Evolutionary conservation across 2,888 invertebrate genomes (phyloP).

Genomic region (Drosophila barbarae): DNA sequence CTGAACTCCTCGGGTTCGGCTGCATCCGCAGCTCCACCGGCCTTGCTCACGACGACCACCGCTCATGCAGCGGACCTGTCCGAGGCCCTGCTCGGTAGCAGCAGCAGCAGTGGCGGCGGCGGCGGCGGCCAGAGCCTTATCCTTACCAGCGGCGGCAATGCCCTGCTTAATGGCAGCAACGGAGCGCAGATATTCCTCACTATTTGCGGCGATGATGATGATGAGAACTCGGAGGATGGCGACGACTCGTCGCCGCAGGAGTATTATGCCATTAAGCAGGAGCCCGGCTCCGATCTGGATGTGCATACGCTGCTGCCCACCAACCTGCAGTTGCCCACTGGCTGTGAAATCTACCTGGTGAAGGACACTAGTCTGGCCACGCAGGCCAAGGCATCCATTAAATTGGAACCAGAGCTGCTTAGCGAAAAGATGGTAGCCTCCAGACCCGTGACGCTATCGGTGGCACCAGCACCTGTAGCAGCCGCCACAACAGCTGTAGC

Average conservation of each 20-base stretch:
- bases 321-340: slow-evolving; percentile 70
- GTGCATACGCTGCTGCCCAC: slow-evolving; percentile 65
- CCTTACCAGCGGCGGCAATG: slow-evolving; percentile 37
- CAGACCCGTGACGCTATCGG: slow-evolving; percentile 5
- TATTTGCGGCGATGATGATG: slow-evolving; percentile 73
- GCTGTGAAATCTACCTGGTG: slow-evolving; percentile 77
- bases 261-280: slow-evolving; percentile 72
- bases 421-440: slow-evolving; percentile 28
- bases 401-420: slow-evolving; percentile 62
- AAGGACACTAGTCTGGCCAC: slow-evolving; percentile 56
- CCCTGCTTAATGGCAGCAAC: slow-evolving; percentile 16
- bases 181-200: slow-evolving; percentile 65
- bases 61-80: slow-evolving; percentile 8
- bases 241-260: slow-evolving; percentile 67
- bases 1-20: slow-evolving; percentile 38
- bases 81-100: slow-evolving; percentile 22
- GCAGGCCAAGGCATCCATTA: slow-evolving; percentile 49
- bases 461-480: slow-evolving; percentile 25
- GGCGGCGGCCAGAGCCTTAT: slow-evolving; percentile 41
- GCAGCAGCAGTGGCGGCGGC: slow-evolving; percentile 9
- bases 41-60: slow-evolving; percentile 7
- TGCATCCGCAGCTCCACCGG: slow-evolving; percentile 15
- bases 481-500: not conserved
- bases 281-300: slow-evolving; percentile 62
- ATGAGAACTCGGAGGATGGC: slow-evolving; percentile 58